These are phyloP conservation scores for Solenopsis fugax DNA, from an alignment of 1,140 invertebrate species.

Conservation along the genomic window DNA sequence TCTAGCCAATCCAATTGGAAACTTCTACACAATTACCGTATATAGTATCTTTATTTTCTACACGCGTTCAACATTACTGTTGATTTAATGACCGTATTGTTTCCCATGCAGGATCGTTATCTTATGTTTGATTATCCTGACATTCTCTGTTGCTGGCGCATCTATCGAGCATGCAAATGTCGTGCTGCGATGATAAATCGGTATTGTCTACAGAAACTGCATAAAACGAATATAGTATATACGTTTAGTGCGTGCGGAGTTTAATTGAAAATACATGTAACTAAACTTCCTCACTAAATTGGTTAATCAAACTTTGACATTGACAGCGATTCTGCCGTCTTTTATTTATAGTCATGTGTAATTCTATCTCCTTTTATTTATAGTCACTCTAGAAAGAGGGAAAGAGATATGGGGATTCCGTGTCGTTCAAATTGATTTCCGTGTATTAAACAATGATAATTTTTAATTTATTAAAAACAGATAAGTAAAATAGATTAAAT, in stretches of 20 bases:
- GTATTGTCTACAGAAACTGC: constrained; percentile 43
- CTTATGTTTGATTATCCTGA: constrained; percentile 59
- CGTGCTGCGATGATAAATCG: constrained; percentile 45
- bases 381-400: background rate
- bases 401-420: background rate
- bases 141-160: constrained; percentile 45
- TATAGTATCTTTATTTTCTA: constrained; percentile 20
- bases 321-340: background rate
- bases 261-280: constrained; percentile 62
- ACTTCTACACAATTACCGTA: background rate
- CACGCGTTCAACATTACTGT: background rate
- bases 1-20: background rate
- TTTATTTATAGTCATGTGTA: constrained; percentile 38
- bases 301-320: constrained; percentile 50
- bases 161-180: constrained; percentile 56
- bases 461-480: constrained; percentile 40
- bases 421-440: constrained; percentile 14
- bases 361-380: constrained; percentile 33
- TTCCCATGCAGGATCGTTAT: constrained; percentile 58
- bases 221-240: background rate
- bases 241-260: constrained; percentile 1
- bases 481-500: constrained; percentile 30
- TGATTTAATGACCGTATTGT: constrained; percentile 49
- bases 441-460: background rate
- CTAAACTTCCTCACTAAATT: constrained; percentile 20